Evolutionary conservation across 53 echinoderm and acorn worm species (phyloP), one percentile per base, ranked within the genome.

Genomic region (Temnopleurus reevesii): DNA sequence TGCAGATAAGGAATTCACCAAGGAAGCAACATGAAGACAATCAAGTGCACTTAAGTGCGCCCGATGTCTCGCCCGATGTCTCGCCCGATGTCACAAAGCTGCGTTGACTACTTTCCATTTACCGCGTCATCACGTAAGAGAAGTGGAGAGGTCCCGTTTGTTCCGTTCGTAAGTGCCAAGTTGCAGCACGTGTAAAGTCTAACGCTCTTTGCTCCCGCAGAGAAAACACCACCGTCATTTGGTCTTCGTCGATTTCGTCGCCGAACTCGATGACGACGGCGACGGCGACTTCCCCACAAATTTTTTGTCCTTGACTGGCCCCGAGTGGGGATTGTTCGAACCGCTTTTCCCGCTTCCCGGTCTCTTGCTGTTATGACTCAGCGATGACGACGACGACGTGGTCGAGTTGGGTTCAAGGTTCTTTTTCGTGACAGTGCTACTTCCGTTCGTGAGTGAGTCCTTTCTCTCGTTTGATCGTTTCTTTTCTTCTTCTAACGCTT

Each of bases 401-500:
- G 77, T 89, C 41, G 96, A 60, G 76, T 87, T 89, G 88, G 91
- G 90, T 55, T 85, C 91, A n/a, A 82, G 28, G 35, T 91, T 94
- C 90, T 92, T 94, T 59, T 86, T 90, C 59, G 92, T 51, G 53
- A 55, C 38, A 12, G 86, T 87, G 57, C 92, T 94, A 45, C 93
- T 94, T 34, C 82, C 77, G 81, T 92, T 81, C 57, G 92, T 64
- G 77, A 63, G 86, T 1, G 58, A 80, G 66, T 93, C 89, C 25
- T 53, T 36, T 33, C 89, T 91, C 13, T 77, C 89, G 45, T 91
- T 76, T 46, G 89, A 93, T 33, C 92, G 93, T 34, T 93, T 89
- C 76, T 98, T 95, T 76, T 98, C 98, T 54, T 98, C 98, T 53
- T 98, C 98, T 87, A 96, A 76, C 12, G 98, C 95, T 57, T 94